Conservation (phyloP, 2,888 invertebrate genomes). For the Lasioglossum pauxillum region DNA sequence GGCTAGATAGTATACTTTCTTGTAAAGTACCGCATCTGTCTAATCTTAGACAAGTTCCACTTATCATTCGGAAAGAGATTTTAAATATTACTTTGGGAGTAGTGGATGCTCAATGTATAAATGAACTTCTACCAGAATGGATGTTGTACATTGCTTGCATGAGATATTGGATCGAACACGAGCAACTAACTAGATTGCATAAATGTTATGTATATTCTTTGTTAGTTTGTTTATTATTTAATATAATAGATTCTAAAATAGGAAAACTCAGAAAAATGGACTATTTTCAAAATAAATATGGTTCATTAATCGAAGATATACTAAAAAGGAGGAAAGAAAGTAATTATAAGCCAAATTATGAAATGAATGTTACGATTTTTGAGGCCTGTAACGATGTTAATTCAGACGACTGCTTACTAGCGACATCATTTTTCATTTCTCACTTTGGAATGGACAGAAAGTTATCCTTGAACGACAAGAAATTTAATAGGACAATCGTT, state of each 20-base stretch:
- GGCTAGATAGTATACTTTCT: slow-evolving; percentile 55
- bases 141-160: slow-evolving; percentile 87
- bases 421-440: slow-evolving; percentile 86
- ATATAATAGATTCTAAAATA: slow-evolving; percentile 86
- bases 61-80: slow-evolving; percentile 76
- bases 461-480: slow-evolving; percentile 85
- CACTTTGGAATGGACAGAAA: slow-evolving; percentile 87
- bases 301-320: slow-evolving; percentile 75
- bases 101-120: slow-evolving; percentile 77
- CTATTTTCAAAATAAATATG: slow-evolving; percentile 85
- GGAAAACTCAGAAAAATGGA: slow-evolving; percentile 86
- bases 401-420: slow-evolving; percentile 87
- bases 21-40: slow-evolving; percentile 79
- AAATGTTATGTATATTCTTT: slow-evolving; percentile 86
- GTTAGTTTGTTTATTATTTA: slow-evolving; percentile 86
- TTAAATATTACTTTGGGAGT: slow-evolving; percentile 86
- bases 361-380: slow-evolving; percentile 79
- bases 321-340: slow-evolving; percentile 14
- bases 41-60: slow-evolving; percentile 77
- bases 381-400: slow-evolving; percentile 86
- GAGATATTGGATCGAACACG: slow-evolving; percentile 86
- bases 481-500: slow-evolving; percentile 86
- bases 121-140: slow-evolving; percentile 86
- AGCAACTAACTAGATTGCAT: slow-evolving; percentile 81
- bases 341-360: slow-evolving; percentile 29